These are phyloP conservation scores for Troglohyphantes excavatus DNA, from an alignment of 2,888 invertebrate genomes.

Conservation along the genomic window DNA sequence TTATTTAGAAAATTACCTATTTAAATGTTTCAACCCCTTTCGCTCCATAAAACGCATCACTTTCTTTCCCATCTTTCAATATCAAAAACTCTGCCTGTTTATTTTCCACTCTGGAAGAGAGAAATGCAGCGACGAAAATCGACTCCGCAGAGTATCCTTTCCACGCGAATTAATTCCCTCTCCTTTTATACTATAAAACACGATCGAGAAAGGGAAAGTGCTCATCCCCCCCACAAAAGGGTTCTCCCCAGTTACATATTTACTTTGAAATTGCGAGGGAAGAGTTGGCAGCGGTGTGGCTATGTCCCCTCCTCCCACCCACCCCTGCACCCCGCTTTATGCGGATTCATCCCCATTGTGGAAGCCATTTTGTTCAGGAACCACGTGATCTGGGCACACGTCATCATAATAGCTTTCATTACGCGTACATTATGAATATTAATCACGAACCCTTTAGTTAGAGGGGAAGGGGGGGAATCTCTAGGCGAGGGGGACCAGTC, in stretches of 20 bases:
- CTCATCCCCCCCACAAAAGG: slow-evolving; percentile 39
- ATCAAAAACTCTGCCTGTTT: neutral
- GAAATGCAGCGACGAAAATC: neutral
- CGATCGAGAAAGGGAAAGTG: slow-evolving; percentile 11
- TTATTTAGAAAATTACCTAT: too few species aligned
- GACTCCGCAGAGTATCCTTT: neutral
- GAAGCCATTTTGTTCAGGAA: slow-evolving; percentile 78
- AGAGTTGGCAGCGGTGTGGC: slow-evolving; percentile 62
- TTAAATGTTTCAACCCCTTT: too few species aligned
- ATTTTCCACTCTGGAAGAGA: neutral
- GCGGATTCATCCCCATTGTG: slow-evolving; percentile 75
- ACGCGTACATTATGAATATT: slow-evolving; percentile 79
- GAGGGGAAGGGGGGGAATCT: slow-evolving; percentile 59
- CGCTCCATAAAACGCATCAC: too few species aligned
- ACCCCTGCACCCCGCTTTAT: slow-evolving; percentile 57
- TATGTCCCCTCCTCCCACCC: too few species aligned
- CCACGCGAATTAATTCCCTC: neutral
- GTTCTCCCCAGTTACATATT: slow-evolving; percentile 67
- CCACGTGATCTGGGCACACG: slow-evolving; percentile 78
- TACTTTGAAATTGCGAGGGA: slow-evolving; percentile 67
- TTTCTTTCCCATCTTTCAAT: neutral
- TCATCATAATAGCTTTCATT: slow-evolving; percentile 79
- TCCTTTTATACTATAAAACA: neutral
- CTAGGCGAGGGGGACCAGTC: slow-evolving; percentile 29
- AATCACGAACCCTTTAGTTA: slow-evolving; percentile 77